A percentile compares a stretch with the other conserved stretches of the same genome.
phyloP scores from a whole-genome alignment of 2,113 vertebrate species.

The Calidris pygmaea region DNA sequence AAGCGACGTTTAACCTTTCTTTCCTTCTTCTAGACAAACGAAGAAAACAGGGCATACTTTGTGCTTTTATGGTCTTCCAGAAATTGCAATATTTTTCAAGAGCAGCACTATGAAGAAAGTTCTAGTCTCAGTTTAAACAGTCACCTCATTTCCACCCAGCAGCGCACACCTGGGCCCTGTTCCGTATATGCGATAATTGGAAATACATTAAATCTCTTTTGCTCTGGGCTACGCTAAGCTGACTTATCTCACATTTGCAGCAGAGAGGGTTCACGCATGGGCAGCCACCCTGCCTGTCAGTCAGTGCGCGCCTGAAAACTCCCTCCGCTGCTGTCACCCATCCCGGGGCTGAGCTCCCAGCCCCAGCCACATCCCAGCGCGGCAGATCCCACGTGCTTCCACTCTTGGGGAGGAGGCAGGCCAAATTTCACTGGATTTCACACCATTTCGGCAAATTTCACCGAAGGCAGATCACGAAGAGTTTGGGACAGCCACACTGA shows the following conservation, averaged over 20 bases:
- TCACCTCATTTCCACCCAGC: background rate
- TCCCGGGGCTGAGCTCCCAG: background rate
- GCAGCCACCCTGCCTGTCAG: background rate
- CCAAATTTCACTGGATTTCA: background rate
- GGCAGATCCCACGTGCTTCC: background rate
- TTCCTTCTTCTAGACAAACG: background rate
- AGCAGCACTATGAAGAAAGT: background rate
- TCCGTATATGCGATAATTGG: background rate
- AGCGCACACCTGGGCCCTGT: background rate
- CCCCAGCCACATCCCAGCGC: background rate
- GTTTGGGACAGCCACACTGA: background rate
- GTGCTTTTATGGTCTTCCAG: background rate
- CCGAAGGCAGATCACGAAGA: background rate
- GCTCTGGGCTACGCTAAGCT: background rate
- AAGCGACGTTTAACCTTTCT: background rate
- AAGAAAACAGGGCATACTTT: background rate
- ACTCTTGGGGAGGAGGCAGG: background rate
- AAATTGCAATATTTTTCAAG: background rate
- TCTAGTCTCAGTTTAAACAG: background rate
- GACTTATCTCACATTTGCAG: constrained; percentile 47
- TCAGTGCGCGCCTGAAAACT: background rate
- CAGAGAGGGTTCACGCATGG: background rate
- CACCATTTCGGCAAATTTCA: background rate
- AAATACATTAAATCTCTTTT: constrained; percentile 8
- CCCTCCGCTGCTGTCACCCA: background rate